Percentiles rank a stretch among this genome's conserved stretches.
Evolutionary conservation across 2,113 vertebrate genomes (phyloP).

Genomic region (Brachyhypopomus occidentalis): DNA sequence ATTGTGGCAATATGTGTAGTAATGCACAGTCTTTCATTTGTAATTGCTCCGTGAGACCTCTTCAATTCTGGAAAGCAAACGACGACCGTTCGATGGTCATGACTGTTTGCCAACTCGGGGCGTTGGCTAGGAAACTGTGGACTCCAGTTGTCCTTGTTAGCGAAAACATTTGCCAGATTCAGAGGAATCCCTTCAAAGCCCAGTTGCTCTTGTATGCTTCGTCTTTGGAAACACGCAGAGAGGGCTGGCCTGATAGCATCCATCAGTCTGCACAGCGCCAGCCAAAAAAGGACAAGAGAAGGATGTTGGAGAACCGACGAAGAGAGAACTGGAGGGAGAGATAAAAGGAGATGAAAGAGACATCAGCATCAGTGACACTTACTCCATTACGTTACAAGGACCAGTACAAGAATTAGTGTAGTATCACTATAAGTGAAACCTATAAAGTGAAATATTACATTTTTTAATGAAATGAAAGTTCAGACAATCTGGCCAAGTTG

Average conservation of each 20-base stretch:
- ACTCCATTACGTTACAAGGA: too few species aligned
- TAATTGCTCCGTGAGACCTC: too few species aligned
- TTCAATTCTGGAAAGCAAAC: too few species aligned
- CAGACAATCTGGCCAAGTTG: too few species aligned
- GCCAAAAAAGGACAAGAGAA: constrained; percentile 34
- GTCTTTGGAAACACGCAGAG: constrained; percentile 30
- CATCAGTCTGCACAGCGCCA: constrained; percentile 20
- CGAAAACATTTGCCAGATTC: background rate
- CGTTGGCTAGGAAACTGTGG: background rate
- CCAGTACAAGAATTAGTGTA: too few species aligned
- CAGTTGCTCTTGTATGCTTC: background rate
- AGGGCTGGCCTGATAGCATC: constrained; percentile 28
- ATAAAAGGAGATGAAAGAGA: constrained; percentile 46
- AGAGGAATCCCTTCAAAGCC: constrained; percentile 1
- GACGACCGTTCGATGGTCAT: too few species aligned
- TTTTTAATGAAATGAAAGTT: too few species aligned
- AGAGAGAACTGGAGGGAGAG: constrained; percentile 30
- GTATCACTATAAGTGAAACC: too few species aligned
- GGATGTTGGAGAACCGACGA: constrained; percentile 33
- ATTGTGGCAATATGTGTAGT: too few species aligned
- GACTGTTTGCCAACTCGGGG: too few species aligned
- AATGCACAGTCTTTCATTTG: too few species aligned
- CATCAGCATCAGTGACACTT: constrained; percentile 5
- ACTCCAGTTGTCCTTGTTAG: background rate
- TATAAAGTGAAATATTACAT: too few species aligned